These are phyloP conservation scores for Odobenus rosmarus DNA, from an alignment of 2,113 vertebrate species.

Conservation along the genomic window DNA sequence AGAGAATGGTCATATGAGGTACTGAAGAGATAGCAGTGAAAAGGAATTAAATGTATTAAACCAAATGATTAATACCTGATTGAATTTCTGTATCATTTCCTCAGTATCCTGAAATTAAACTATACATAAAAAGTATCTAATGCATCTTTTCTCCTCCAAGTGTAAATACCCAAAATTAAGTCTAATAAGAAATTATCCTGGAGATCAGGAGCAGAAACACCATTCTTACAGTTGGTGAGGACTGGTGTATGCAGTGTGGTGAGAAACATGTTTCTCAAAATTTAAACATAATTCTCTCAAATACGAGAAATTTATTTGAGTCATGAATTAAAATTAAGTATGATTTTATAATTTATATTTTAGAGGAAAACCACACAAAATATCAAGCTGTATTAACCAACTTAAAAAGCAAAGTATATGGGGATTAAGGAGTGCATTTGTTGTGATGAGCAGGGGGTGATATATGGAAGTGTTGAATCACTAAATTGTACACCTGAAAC, in stretches of 20 bases:
- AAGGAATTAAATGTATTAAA: not conserved
- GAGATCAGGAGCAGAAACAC: not conserved
- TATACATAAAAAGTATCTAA: not conserved
- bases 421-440: not conserved
- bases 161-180: not conserved
- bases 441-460: not conserved
- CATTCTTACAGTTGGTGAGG: not conserved
- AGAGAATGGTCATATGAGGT: not conserved
- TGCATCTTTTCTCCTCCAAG: not conserved
- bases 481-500: not conserved
- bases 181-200: not conserved
- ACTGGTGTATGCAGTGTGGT: accelerated
- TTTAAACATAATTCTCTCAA: not conserved
- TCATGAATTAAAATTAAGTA: not conserved
- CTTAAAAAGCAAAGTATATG: not conserved
- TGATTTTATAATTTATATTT: not conserved
- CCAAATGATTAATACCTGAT: not conserved
- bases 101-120: constrained; percentile 1
- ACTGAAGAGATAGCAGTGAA: not conserved
- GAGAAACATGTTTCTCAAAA: not conserved
- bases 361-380: not conserved
- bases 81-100: not conserved
- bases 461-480: not conserved
- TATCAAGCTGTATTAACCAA: not conserved
- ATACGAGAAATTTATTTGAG: not conserved